Percentiles rank a stretch among this genome's conserved stretches.
These are phyloP conservation scores for Listronotus oregonensis DNA, from an alignment of 1,140 invertebrate species.

Conservation along the genomic window DNA sequence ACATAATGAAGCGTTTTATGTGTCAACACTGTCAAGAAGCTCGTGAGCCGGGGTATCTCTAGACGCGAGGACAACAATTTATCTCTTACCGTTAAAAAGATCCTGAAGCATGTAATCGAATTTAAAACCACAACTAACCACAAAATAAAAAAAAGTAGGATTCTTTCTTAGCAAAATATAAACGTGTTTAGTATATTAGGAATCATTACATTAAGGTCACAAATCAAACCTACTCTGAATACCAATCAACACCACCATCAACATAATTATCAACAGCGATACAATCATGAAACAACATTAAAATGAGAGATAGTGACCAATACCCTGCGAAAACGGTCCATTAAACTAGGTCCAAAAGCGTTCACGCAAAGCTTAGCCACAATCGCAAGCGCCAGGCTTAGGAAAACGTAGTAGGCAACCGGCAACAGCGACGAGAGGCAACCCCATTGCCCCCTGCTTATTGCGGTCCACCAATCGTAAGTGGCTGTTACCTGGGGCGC, in stretches of 20 bases:
- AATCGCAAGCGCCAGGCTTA: constrained; percentile 25
- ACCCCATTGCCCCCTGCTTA: constrained; percentile 16
- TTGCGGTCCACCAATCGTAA: constrained; percentile 26
- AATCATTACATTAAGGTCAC: no score
- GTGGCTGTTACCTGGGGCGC: constrained; percentile 36
- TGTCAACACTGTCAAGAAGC: no score
- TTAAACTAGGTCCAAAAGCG: constrained; percentile 26
- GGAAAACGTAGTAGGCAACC: constrained; percentile 16
- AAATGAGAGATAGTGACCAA: constrained; percentile 20
- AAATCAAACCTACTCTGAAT: no score
- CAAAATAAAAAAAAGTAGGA: no score
- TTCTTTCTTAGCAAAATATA: no score
- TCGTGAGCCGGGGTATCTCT: no score
- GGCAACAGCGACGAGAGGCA: constrained; percentile 18
- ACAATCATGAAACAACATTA: constrained; percentile 19
- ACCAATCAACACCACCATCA: background rate
- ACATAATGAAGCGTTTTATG: no score
- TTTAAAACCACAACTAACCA: no score
- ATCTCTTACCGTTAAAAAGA: no score
- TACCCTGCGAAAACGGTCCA: constrained; percentile 31
- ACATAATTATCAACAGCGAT: constrained; percentile 6
- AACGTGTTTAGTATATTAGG: no score
- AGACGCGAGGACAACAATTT: no score
- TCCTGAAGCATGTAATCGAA: no score
- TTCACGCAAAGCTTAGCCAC: constrained; percentile 25